Conservation (phyloP, 2,113 vertebrate species). For the Accipiter virgatus region DNA sequence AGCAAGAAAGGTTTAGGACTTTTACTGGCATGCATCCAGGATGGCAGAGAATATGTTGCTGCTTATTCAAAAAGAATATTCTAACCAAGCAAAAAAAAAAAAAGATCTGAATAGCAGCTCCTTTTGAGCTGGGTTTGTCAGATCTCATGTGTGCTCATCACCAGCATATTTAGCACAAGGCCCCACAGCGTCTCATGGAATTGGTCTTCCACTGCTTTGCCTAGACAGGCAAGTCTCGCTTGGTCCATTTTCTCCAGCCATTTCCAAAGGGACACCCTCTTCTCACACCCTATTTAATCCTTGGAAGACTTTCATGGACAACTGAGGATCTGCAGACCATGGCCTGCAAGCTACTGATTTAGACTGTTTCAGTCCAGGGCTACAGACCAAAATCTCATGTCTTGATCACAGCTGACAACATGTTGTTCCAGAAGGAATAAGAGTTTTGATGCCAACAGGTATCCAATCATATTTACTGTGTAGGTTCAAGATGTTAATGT, state of each 20-base stretch:
- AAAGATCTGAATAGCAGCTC: not conserved
- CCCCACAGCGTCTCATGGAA: not conserved
- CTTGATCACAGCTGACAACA: not conserved
- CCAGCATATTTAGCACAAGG: not conserved
- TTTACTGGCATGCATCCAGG: slow-evolving; percentile 15
- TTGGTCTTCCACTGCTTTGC: not conserved
- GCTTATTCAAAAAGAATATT: not conserved
- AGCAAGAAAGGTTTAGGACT: slow-evolving; percentile 29
- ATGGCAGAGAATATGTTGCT: slow-evolving; percentile 30
- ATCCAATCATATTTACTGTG: not conserved
- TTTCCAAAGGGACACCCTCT: not conserved
- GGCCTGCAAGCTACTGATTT: not conserved
- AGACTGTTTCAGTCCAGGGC: not conserved
- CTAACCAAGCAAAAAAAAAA: slow-evolving; percentile 2
- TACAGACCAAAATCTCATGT: not conserved
- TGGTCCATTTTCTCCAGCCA: not conserved
- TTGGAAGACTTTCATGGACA: not conserved
- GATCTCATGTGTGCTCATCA: not conserved
- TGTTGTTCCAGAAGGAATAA: not conserved
- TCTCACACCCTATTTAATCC: not conserved
- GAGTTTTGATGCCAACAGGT: not conserved
- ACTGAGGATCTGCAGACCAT: not conserved
- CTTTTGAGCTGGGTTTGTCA: not conserved
- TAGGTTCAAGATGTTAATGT: not conserved
- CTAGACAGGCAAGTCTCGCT: not conserved